Percentiles rank a stretch among this genome's conserved stretches.
Conservation (phyloP, 2,888 invertebrate genomes). For the Ochlodes sylvanus region DNA sequence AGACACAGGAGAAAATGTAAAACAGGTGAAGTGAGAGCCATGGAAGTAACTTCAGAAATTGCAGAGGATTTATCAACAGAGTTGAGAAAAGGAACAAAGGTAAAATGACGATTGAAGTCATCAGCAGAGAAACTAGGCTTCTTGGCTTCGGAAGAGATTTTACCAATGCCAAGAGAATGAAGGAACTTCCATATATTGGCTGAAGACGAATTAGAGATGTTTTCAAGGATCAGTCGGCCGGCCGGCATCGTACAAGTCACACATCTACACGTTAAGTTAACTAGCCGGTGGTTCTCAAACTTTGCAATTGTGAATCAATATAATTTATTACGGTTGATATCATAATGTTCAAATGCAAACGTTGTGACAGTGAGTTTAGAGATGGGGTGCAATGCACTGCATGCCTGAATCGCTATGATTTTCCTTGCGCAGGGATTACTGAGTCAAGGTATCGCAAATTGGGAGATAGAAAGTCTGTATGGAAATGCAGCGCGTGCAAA, state of each 20-base stretch:
- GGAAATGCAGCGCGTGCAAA: constrained; percentile 7
- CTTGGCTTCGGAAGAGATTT: too few species aligned
- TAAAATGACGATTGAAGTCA: too few species aligned
- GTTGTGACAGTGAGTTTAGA: constrained; percentile 8
- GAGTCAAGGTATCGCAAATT: constrained; percentile 3
- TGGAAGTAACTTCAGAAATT: too few species aligned
- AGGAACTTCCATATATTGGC: too few species aligned
- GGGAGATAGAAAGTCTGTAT: background rate
- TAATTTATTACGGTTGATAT: background rate
- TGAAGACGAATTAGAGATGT: too few species aligned
- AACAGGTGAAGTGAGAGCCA: too few species aligned
- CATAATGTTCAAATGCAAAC: constrained; percentile 6
- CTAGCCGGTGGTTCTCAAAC: constrained; percentile 6
- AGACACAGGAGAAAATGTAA: too few species aligned
- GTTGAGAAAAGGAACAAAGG: too few species aligned
- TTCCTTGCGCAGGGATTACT: constrained; percentile 9
- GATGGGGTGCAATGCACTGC: background rate
- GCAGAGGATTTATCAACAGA: too few species aligned
- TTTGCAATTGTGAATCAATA: background rate
- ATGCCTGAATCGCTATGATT: constrained; percentile 7
- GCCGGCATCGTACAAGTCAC: background rate
- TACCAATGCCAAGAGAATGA: too few species aligned
- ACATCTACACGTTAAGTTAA: constrained; percentile 5
- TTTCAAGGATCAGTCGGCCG: background rate
- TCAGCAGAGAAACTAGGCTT: too few species aligned